A percentile compares a stretch with the other conserved stretches of the same genome.
Evolutionary conservation across 2,797 vertebrate genomes (phyloP).

Genomic region (Onychomys torridus): DNA sequence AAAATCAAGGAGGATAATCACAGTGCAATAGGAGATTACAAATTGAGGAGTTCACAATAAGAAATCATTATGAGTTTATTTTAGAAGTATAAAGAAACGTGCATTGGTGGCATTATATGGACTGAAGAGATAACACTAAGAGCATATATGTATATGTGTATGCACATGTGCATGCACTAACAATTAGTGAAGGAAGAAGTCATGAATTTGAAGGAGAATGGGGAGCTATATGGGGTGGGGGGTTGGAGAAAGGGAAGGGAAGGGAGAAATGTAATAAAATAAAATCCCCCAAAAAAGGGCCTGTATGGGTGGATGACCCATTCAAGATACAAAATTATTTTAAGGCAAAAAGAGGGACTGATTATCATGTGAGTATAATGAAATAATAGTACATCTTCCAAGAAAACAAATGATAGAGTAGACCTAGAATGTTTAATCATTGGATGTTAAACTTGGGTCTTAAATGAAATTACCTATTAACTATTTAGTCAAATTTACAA

Average conservation of each 20-base stretch:
- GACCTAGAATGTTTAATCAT: conserved; percentile 12
- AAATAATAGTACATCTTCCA: conserved; percentile 29
- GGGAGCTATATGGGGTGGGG: too few relatives aligned
- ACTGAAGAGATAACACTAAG: background rate
- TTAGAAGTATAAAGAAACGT: conserved; percentile 20
- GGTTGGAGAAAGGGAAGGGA: background rate
- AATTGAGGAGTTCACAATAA: background rate
- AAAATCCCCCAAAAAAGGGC: background rate
- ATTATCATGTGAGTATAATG: background rate
- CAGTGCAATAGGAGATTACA: background rate
- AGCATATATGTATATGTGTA: background rate
- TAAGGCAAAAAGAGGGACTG: background rate
- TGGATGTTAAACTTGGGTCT: background rate
- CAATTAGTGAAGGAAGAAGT: background rate
- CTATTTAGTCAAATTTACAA: conserved; percentile 41
- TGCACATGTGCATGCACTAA: background rate
- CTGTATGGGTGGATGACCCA: background rate
- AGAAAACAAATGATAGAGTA: background rate
- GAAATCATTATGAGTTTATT: conserved; percentile 31
- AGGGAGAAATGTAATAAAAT: background rate
- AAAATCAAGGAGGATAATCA: background rate
- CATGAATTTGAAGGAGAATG: background rate
- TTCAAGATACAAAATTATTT: background rate
- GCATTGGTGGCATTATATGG: background rate
- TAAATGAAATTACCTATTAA: conserved; percentile 45